A percentile compares a stretch with the other conserved stretches of the same genome.
Conservation (phyloP, 2,888 invertebrate genomes). For the Cryptus viduatorius region DNA sequence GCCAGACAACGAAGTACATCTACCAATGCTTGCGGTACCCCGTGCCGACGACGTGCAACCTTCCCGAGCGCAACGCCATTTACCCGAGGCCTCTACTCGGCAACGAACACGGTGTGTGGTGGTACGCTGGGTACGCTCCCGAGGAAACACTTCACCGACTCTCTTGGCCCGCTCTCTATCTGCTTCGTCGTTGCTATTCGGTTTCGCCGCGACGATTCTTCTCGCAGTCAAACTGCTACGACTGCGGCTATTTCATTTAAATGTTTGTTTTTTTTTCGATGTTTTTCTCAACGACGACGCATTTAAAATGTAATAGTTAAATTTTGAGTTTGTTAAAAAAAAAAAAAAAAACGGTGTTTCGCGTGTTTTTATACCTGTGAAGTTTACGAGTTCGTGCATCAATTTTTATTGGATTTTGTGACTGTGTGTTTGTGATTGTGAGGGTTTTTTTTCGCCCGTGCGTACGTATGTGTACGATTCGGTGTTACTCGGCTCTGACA, state of each 20-base stretch:
- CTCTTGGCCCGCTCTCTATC: slow-evolving; percentile 10
- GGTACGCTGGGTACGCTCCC: slow-evolving; percentile 55
- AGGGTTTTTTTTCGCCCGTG: background rate
- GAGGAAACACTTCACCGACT: slow-evolving; percentile 16
- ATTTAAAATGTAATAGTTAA: background rate
- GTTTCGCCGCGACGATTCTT: slow-evolving; percentile 7
- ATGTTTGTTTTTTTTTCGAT: background rate
- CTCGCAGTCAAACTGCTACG: background rate
- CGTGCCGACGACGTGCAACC: slow-evolving; percentile 72
- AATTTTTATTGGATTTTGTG: slow-evolving; percentile 36
- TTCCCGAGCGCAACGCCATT: slow-evolving; percentile 67
- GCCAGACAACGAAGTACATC: slow-evolving; percentile 70
- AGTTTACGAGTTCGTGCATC: slow-evolving; percentile 8
- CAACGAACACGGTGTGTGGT: slow-evolving; percentile 60
- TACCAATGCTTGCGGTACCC: slow-evolving; percentile 78
- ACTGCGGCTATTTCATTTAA: background rate
- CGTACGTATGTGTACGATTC: slow-evolving; percentile 23
- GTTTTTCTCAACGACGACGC: background rate
- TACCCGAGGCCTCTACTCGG: slow-evolving; percentile 60
- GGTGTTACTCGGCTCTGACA: slow-evolving; percentile 32
- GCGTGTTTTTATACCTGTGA: slow-evolving; percentile 39
- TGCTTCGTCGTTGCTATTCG: slow-evolving; percentile 24
- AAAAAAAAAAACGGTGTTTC: background rate
- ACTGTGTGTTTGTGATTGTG: slow-evolving; percentile 8
- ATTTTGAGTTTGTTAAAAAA: background rate